phyloP scores from a whole-genome alignment of 2,888 invertebrate species.

The Drosophila acutilabella region DNA sequence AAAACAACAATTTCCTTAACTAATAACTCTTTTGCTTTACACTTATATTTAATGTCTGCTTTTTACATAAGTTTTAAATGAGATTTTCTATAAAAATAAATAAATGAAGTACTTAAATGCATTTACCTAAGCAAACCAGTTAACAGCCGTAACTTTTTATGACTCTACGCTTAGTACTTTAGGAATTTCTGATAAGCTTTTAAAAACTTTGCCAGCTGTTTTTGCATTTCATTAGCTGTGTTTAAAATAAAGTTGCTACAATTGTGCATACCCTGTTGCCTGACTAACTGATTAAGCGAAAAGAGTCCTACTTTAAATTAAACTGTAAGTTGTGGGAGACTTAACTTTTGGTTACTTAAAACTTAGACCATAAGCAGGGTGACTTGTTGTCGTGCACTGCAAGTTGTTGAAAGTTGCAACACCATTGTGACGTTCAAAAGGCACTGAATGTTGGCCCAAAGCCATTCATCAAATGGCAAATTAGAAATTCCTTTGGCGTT shows the following conservation, averaged over 20 bases:
- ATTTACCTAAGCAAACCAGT: conserved; percentile 1
- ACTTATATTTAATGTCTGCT: too few relatives aligned
- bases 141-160: conserved; percentile 13
- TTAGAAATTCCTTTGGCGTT: conserved; percentile 74
- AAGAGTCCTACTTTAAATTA: too few relatives aligned
- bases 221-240: background rate
- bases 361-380: background rate
- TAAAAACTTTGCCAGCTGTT: conserved; percentile 23
- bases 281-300: background rate
- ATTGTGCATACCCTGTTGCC: conserved; percentile 9
- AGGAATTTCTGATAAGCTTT: conserved; percentile 15
- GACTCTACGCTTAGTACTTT: background rate
- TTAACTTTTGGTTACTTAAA: too few relatives aligned
- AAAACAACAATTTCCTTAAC: too few relatives aligned
- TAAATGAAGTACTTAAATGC: too few relatives aligned
- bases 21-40: too few relatives aligned
- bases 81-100: background rate
- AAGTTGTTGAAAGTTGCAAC: conserved; percentile 26
- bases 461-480: conserved; percentile 53
- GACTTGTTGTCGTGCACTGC: background rate
- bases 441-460: conserved; percentile 8
- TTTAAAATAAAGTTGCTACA: background rate
- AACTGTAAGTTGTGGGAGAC: too few relatives aligned
- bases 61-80: background rate
- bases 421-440: conserved; percentile 18